Evolutionary conservation across 2,797 vertebrate genomes (phyloP), one percentile per base, ranked within the genome.

Genomic region (Microchirus variegatus): DNA sequence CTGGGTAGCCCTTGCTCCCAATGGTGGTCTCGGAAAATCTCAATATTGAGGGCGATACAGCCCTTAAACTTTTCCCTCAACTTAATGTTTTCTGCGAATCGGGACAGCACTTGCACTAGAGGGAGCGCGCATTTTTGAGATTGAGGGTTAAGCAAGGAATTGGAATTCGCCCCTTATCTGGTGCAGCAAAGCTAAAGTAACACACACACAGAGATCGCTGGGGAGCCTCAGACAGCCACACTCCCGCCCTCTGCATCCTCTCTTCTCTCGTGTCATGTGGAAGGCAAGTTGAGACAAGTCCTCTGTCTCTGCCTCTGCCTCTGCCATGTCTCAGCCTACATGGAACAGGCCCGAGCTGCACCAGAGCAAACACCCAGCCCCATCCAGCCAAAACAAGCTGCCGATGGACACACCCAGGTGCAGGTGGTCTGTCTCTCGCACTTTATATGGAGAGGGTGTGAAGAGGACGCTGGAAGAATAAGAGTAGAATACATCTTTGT

Each of bases 281-380:
- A 11, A 52, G 75, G 42, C 88, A 84, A 67, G 87, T 62, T 73
- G 63, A 40, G 81, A 54, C 89, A 78, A 55, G 83, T 70, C 22
- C 31, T 17, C 36, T 9, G 63, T 67, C 61, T 70, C 60, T 62
- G 56, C 52, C 68, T 68, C 13, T 17, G 40, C 52, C 26, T 45
- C 50, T 48, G 44, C 18, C 59, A 4, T 0, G 44, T 57, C 54
- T 70, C 61, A 41, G 54, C 40, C 44, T 50, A 17, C 45, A 2
- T 8, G 7, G 48, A 64, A 74, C 13, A 2, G 56, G 68, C 64
- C 56, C 14, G 62, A 40, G 50, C 58, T 45, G 47, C 55, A 14
- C 9, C 40, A 51, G 40, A 68, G 57, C n/a, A 0, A 74, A 86
- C 81, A 82, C 63, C 66, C 56, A 38, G 62, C 40, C 26, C 2